A percentile compares a stretch with the other conserved stretches of the same genome.
Conservation (phyloP, 2,113 vertebrate genomes). For the Suricata suricatta region DNA sequence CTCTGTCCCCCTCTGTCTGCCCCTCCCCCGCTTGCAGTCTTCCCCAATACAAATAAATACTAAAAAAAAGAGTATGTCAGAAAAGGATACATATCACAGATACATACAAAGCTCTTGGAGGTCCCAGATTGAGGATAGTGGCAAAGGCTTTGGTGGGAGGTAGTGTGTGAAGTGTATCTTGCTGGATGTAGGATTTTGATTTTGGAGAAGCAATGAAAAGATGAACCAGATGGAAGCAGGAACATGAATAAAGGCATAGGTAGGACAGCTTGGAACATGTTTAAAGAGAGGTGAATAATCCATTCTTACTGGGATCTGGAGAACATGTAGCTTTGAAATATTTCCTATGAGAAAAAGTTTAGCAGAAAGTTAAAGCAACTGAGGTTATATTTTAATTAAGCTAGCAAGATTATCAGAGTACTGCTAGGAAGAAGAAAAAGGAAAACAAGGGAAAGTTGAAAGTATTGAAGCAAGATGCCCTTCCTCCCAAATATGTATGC, state of each 20-base stretch:
- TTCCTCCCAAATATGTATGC: not conserved
- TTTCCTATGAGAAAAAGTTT: not conserved
- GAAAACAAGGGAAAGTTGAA: not conserved
- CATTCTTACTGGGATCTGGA: not conserved
- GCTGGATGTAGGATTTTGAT: not conserved
- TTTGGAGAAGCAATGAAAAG: not conserved
- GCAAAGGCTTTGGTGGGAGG: not conserved
- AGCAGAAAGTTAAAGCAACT: not conserved
- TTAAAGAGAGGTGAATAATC: not conserved
- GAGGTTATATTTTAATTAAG: slow-evolving; percentile 5
- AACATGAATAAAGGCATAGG: not conserved
- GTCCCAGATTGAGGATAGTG: not conserved
- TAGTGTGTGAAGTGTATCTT: not conserved
- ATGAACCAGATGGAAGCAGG: not conserved
- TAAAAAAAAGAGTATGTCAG: not conserved
- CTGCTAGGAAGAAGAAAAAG: not conserved
- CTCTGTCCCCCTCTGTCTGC: too few species aligned
- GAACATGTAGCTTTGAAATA: not conserved
- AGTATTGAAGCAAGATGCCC: not conserved
- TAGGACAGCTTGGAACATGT: not conserved
- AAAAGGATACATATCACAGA: not conserved
- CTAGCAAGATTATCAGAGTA: not conserved
- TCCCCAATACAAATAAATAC: too few species aligned
- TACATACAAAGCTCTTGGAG: not conserved
- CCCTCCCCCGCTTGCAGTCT: too few species aligned